phyloP scores from a whole-genome alignment of 92 coral and sea anemone genomes.

The Zoanthus sansibaricus region DNA sequence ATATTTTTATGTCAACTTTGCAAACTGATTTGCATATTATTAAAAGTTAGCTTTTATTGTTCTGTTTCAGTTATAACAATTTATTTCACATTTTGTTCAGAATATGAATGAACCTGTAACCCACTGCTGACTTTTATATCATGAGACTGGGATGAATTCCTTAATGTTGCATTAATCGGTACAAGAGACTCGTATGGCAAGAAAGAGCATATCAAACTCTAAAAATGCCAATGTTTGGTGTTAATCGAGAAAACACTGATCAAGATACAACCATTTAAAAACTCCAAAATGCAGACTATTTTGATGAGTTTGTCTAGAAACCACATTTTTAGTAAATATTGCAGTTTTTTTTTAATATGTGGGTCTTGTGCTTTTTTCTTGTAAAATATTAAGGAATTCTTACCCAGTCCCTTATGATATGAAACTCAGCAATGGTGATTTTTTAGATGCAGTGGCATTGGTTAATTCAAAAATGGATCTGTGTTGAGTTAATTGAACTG shows the following conservation, averaged over 20 bases:
- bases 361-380: not conserved
- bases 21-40: not conserved
- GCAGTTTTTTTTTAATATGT: not conserved
- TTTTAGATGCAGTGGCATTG: not conserved
- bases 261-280: not conserved
- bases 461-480: not conserved
- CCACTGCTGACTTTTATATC: not conserved
- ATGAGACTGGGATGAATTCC: not conserved
- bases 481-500: not conserved
- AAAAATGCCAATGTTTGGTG: not conserved
- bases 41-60: not conserved
- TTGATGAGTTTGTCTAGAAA: not conserved
- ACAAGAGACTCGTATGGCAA: not conserved
- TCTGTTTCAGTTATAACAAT: not conserved
- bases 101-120: not conserved
- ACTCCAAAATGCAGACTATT: not conserved
- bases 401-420: not conserved
- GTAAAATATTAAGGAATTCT: not conserved
- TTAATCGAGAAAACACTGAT: not conserved
- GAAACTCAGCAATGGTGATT: not conserved
- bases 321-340: not conserved
- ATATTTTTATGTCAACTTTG: not conserved
- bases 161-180: not conserved
- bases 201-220: not conserved
- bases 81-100: not conserved